Evolutionary conservation across 2,113 vertebrate species (phyloP).

Genomic region (Uria aalge): DNA sequence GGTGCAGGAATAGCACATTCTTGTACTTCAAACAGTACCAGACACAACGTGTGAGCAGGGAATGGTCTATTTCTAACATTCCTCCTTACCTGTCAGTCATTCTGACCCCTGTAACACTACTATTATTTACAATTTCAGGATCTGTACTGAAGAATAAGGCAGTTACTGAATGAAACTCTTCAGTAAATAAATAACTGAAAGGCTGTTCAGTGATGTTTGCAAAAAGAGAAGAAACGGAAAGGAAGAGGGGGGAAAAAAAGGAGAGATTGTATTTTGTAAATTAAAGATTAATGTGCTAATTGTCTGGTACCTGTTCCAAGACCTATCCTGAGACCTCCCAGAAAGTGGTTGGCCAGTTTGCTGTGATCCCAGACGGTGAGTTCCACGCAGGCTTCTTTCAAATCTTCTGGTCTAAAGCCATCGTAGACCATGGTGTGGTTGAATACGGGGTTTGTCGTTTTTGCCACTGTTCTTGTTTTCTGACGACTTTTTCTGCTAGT

Average conservation of each 20-base stretch:
- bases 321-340: conserved; percentile 90
- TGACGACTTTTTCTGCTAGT: conserved; percentile 86
- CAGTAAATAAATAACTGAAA: background rate
- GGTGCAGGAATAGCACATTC: background rate
- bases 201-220: background rate
- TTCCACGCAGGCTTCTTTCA: conserved; percentile 88
- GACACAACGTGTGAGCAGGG: background rate
- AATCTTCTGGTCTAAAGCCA: conserved; percentile 84
- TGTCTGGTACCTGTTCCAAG: conserved; percentile 84
- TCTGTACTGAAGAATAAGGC: background rate
- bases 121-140: background rate
- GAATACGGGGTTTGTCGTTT: conserved; percentile 85
- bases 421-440: conserved; percentile 98
- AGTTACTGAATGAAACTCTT: background rate
- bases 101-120: background rate
- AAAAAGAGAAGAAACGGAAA: background rate
- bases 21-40: background rate
- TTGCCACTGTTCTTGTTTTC: conserved; percentile 87
- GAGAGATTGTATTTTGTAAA: background rate
- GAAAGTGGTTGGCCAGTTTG: conserved; percentile 84
- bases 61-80: background rate
- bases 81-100: background rate
- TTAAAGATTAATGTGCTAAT: background rate
- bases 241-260: background rate
- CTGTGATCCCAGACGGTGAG: conserved; percentile 94